Percentiles rank a stretch among this genome's conserved stretches.
phyloP scores from a whole-genome alignment of 2,888 invertebrate species.

The Beris morrisii region DNA sequence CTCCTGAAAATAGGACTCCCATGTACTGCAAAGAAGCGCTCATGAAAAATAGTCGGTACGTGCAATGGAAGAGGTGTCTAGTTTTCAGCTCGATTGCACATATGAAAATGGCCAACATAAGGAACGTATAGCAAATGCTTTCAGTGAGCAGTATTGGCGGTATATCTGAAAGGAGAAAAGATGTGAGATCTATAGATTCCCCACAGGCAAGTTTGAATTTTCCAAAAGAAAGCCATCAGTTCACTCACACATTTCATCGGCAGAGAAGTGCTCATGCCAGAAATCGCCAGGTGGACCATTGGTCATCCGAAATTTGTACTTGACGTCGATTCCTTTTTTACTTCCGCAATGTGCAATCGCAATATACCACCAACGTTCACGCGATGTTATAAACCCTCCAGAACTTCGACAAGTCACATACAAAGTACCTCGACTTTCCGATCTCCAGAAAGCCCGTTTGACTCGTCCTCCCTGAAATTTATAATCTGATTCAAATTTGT shows the following conservation, averaged over 20 bases:
- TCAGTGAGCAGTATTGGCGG: slow-evolving; percentile 79
- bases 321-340: slow-evolving; percentile 73
- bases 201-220: background rate
- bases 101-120: slow-evolving; percentile 72
- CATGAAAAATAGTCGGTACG: slow-evolving; percentile 81
- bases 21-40: slow-evolving; percentile 71
- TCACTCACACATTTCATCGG: slow-evolving; percentile 90
- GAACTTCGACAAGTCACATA: slow-evolving; percentile 66
- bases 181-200: slow-evolving; percentile 11
- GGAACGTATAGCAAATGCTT: slow-evolving; percentile 69
- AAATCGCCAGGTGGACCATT: slow-evolving; percentile 80
- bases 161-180: slow-evolving; percentile 68
- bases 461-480: slow-evolving; percentile 35
- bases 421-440: slow-evolving; percentile 47
- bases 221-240: background rate
- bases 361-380: slow-evolving; percentile 95
- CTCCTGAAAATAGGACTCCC: slow-evolving; percentile 69
- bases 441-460: slow-evolving; percentile 42
- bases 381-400: slow-evolving; percentile 73
- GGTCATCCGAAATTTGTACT: slow-evolving; percentile 83
- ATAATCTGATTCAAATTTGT: background rate
- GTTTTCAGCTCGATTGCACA: slow-evolving; percentile 76
- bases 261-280: slow-evolving; percentile 89
- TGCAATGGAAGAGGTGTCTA: slow-evolving; percentile 81
- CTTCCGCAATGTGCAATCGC: slow-evolving; percentile 80